Conservation (phyloP, 1,140 invertebrate genomes). For the Caenorhabditis latens region DNA sequence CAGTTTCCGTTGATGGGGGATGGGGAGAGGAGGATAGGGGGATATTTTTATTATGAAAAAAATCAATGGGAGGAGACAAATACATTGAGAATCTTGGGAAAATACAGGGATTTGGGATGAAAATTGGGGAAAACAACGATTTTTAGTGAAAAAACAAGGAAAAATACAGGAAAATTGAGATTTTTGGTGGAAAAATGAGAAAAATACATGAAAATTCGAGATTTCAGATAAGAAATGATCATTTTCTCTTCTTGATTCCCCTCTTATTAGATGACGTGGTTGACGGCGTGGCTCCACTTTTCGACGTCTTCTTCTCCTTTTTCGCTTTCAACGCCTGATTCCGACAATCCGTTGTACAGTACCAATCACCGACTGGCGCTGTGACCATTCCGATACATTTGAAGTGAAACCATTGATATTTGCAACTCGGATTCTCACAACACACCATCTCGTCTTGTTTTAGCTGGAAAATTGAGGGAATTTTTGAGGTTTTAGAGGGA, state of each 20-base stretch:
- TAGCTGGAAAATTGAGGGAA: neutral
- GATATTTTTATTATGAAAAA: too few species aligned
- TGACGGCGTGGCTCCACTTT: neutral
- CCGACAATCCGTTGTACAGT: neutral
- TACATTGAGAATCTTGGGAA: too few species aligned
- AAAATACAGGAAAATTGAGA: too few species aligned
- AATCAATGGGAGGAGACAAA: too few species aligned
- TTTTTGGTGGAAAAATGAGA: too few species aligned
- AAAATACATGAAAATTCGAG: too few species aligned
- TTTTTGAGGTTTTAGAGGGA: neutral
- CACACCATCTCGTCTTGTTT: slow-evolving; percentile 87
- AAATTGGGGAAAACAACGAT: too few species aligned
- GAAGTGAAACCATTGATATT: slow-evolving; percentile 99
- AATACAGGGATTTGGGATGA: too few species aligned
- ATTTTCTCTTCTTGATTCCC: slow-evolving; percentile 1
- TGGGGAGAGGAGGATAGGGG: too few species aligned
- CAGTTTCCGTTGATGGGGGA: too few species aligned
- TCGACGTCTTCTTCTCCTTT: neutral
- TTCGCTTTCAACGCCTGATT: neutral
- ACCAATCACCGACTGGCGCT: slow-evolving; percentile 45
- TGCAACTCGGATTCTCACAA: slow-evolving; percentile 92
- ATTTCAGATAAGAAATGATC: neutral
- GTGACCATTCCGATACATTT: slow-evolving; percentile 88
- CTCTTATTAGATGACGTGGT: too few species aligned
- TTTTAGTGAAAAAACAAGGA: too few species aligned